phyloP scores from a whole-genome alignment of 1,140 invertebrate species.

The Oncopeltus fasciatus region DNA sequence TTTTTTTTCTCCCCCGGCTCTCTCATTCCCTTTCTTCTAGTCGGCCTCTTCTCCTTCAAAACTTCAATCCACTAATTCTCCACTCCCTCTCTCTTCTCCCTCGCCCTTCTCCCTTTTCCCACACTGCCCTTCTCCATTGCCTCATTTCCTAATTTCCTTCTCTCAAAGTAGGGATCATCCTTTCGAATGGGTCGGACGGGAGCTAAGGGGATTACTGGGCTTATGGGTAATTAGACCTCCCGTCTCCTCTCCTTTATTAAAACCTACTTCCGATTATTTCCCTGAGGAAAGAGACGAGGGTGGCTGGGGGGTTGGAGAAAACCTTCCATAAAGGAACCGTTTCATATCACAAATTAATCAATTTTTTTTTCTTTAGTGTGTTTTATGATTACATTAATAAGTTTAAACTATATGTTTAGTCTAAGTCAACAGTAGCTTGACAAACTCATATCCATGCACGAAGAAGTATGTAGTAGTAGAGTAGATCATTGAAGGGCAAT shows the following conservation, averaged over 20 bases:
- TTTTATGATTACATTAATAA: too few species aligned
- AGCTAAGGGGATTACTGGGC: neutral
- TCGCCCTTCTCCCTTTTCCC: neutral
- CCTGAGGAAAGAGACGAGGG: neutral
- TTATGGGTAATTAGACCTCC: neutral
- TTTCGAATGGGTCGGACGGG: too few species aligned
- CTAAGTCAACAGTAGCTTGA: too few species aligned
- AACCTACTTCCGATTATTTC: neutral
- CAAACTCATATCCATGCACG: too few species aligned
- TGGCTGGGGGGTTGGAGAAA: too few species aligned
- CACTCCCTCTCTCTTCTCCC: neutral
- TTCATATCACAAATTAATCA: too few species aligned
- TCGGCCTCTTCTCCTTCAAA: too few species aligned
- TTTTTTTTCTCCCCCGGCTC: neutral
- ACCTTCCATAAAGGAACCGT: too few species aligned
- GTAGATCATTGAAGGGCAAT: too few species aligned
- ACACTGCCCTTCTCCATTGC: neutral
- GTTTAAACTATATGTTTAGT: too few species aligned
- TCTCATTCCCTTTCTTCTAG: neutral
- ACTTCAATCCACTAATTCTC: neutral
- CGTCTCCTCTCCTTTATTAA: neutral
- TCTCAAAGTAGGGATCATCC: neutral
- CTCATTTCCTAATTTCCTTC: neutral
- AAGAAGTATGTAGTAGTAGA: too few species aligned
- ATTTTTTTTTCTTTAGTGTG: too few species aligned